These are phyloP conservation scores for Hypercompe scribonia DNA, from an alignment of 2,888 invertebrate genomes.

Conservation along the genomic window DNA sequence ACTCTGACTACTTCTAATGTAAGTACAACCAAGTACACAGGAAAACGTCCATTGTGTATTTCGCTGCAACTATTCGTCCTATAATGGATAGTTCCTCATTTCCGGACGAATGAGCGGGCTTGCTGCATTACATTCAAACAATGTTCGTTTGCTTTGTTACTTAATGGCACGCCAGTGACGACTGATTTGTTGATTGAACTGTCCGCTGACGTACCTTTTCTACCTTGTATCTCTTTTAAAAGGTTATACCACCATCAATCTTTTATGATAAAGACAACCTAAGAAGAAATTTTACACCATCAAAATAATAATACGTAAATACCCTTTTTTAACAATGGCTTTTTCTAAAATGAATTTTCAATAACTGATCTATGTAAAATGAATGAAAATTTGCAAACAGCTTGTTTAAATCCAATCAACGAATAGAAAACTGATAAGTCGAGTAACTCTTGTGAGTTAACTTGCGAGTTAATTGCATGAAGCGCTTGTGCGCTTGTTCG, in stretches of 20 bases:
- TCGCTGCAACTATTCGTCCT: constrained; percentile 37
- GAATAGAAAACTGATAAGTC: constrained; percentile 17
- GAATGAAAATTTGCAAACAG: background rate
- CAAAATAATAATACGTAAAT: background rate
- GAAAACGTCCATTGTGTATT: constrained; percentile 15
- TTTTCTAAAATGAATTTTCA: background rate
- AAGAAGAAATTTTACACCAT: background rate
- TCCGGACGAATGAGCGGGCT: constrained; percentile 39
- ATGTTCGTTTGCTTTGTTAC: constrained; percentile 51
- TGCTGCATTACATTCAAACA: constrained; percentile 50
- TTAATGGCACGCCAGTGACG: constrained; percentile 47
- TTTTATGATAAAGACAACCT: background rate
- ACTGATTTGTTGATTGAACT: constrained; percentile 54
- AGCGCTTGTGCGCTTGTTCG: too few relatives aligned
- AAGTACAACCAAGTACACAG: constrained; percentile 7
- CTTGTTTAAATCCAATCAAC: constrained; percentile 15
- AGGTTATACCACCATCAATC: constrained; percentile 22
- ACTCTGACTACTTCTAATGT: background rate
- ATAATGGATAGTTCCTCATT: constrained; percentile 49
- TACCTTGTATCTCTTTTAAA: constrained; percentile 32
- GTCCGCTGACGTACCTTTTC: constrained; percentile 28
- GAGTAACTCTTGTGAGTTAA: too few relatives aligned
- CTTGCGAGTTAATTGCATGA: too few relatives aligned
- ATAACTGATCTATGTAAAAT: background rate
- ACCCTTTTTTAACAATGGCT: background rate